Base-by-base conservation (phyloP, 2,797 vertebrate species). In the Pampus argenteus region DNA sequence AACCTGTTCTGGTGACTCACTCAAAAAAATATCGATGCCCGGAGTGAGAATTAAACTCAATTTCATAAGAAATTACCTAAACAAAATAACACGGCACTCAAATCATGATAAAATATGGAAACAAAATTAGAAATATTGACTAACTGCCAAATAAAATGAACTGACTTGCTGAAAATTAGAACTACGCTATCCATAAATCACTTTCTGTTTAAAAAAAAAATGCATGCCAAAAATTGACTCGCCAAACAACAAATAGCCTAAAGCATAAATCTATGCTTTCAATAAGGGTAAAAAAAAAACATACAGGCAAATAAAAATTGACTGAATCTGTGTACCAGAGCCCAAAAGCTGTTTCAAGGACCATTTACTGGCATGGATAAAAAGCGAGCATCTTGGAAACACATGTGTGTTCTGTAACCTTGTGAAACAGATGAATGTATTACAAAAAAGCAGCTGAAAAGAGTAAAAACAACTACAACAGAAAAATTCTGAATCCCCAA, bases 301-400 rank as follows among this genome's bases (percentile, higher is more conserved):
- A 64, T 40, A 61, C 0, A 60, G 7, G 14, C 5, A 0, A 44
- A 58, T 13, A 67, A 28, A 74, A 69, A 64, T 10, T 28, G 5
- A 0, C 20, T 45, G 3, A 68, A 65, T 74, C 50, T 81, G 71
- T 72, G 36, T 75, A 78, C 62, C 67, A 66, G 44, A 69, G 67
- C 49, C 47, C 52, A 62, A 74, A 66, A 70, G 22, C 48, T 28
- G 51, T 62, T 76, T 76, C 65, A 66, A 61, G 57, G 58, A 59
- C 51, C 29, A 68, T 74, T 79, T 73, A 71, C 69, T 9, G 17
- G 54, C 66, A 71, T 38, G 18, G 48, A 74, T 36, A 51, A 70
- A 83, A 71, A 72, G 34, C 25, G 55, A 66, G 45, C 70, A 79
- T 82, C 75, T 79, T 88, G 79, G 63, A 72, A 75, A 51, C 82